Conservation (phyloP, 2,888 invertebrate genomes). For the Drosophila subquinaria region DNA sequence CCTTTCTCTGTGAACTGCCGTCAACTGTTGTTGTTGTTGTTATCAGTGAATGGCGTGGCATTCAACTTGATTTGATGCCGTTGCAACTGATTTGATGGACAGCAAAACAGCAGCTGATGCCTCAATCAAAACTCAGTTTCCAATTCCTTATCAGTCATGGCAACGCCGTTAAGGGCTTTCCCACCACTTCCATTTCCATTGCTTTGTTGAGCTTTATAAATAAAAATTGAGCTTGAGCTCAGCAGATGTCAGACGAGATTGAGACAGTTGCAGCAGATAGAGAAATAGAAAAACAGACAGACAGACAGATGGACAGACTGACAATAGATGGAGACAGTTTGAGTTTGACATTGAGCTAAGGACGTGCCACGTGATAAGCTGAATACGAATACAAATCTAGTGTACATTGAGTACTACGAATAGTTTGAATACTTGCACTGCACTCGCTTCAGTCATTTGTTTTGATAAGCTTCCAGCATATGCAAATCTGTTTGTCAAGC, state of each 20-base stretch:
- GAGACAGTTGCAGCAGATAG: slow-evolving; percentile 43
- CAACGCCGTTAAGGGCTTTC: slow-evolving; percentile 31
- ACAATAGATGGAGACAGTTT: slow-evolving; percentile 57
- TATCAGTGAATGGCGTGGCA: slow-evolving; percentile 27
- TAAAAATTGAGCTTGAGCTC: slow-evolving; percentile 23
- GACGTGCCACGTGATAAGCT: slow-evolving; percentile 61
- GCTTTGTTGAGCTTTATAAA: slow-evolving; percentile 49
- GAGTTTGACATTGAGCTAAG: slow-evolving; percentile 69
- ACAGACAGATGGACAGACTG: slow-evolving; percentile 31
- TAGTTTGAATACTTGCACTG: slow-evolving; percentile 26
- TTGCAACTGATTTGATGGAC: slow-evolving; percentile 63
- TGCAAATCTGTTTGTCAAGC: slow-evolving; percentile 52
- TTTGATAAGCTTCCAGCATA: slow-evolving; percentile 58
- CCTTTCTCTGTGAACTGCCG: neutral
- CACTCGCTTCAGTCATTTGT: slow-evolving; percentile 54
- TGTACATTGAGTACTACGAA: slow-evolving; percentile 12
- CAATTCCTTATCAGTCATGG: slow-evolving; percentile 30
- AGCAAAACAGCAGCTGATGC: slow-evolving; percentile 23
- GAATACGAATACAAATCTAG: slow-evolving; percentile 1
- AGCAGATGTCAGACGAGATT: slow-evolving; percentile 52
- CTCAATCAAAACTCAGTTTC: slow-evolving; percentile 30
- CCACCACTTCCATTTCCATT: slow-evolving; percentile 15
- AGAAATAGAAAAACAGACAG: slow-evolving; percentile 1
- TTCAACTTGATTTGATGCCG: slow-evolving; percentile 48
- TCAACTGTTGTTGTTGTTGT: slow-evolving; percentile 19